Percentiles rank a stretch among this genome's conserved stretches.
Conservation (phyloP, 2,113 vertebrate genomes). For the Dromaius novaehollandiae region DNA sequence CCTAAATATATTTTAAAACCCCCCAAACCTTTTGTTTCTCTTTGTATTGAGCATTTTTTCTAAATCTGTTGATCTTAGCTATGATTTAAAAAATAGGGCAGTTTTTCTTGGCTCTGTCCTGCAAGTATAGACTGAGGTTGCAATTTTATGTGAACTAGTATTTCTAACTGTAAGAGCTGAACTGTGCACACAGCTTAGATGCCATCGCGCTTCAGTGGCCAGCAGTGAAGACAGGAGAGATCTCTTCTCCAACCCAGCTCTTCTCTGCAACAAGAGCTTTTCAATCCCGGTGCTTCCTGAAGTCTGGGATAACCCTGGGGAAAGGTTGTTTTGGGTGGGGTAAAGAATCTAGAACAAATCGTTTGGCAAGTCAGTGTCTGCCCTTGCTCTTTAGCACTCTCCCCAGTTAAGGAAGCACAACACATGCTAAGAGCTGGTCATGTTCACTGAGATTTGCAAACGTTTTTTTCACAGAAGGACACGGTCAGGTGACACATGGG, state of each 20-base stretch:
- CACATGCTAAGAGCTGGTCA: background rate
- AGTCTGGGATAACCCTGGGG: background rate
- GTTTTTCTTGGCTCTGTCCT: background rate
- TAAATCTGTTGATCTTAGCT: background rate
- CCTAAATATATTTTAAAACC: background rate
- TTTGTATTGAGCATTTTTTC: background rate
- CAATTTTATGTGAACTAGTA: background rate
- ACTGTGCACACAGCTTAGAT: background rate
- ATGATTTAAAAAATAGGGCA: background rate
- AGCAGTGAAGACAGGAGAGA: background rate
- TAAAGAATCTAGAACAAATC: background rate
- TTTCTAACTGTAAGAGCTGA: background rate
- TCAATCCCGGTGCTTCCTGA: background rate
- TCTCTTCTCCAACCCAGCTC: background rate
- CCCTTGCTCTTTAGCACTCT: background rate
- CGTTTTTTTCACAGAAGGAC: background rate
- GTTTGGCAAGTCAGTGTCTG: background rate
- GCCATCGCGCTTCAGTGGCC: background rate
- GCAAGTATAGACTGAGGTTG: background rate
- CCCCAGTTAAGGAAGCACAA: background rate
- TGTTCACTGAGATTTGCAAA: background rate
- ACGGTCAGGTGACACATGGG: background rate
- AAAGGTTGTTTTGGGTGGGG: background rate
- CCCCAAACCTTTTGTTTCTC: background rate
- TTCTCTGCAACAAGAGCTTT: background rate